Conservation (phyloP, 2,888 invertebrate genomes). For the Automeris io region DNA sequence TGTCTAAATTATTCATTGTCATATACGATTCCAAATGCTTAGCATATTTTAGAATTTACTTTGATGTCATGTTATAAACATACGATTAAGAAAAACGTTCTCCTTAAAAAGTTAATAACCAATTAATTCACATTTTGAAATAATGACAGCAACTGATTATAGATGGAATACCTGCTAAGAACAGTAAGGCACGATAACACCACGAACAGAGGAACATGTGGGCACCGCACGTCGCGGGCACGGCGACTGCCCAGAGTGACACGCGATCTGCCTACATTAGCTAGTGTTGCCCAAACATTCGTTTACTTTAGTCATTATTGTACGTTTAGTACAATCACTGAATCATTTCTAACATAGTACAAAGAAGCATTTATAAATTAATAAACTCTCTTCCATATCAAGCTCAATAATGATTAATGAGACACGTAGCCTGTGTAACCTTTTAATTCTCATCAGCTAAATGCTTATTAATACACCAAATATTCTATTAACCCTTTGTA, state of each 20-base stretch:
- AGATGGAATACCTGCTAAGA: slow-evolving; percentile 27
- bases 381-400: too few species aligned
- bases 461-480: too few species aligned
- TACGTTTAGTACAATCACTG: neutral
- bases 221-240: slow-evolving; percentile 12
- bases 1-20: neutral
- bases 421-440: neutral
- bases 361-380: too few species aligned
- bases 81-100: too few species aligned
- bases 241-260: slow-evolving; percentile 13
- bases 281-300: slow-evolving; percentile 15
- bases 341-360: too few species aligned
- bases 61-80: neutral
- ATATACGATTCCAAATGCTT: neutral
- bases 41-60: neutral
- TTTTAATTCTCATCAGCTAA: too few species aligned
- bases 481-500: too few species aligned
- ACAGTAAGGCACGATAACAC: slow-evolving; percentile 28
- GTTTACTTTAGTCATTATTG: neutral
- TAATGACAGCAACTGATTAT: neutral
- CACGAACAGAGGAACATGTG: slow-evolving; percentile 37
- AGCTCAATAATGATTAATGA: too few species aligned
- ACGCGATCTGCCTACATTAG: slow-evolving; percentile 4
- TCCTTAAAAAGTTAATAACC: too few species aligned
- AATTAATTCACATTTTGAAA: too few species aligned